phyloP scores from a whole-genome alignment of 2,113 vertebrate species.

The Lagopus leucura region DNA sequence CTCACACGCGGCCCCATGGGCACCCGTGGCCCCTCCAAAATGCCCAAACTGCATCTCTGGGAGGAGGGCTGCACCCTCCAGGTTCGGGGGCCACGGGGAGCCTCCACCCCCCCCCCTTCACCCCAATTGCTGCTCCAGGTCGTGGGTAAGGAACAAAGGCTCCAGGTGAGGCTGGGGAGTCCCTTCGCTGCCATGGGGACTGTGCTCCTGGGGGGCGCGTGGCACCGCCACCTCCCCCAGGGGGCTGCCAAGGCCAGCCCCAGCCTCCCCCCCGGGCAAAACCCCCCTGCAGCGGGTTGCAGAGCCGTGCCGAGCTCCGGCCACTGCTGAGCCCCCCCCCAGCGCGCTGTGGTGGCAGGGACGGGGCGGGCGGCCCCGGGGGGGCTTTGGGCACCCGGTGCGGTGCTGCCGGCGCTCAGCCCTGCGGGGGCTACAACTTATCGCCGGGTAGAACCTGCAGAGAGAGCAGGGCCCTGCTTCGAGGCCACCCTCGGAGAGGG shows the following conservation, averaged over 20 bases:
- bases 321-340: neutral
- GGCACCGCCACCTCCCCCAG: neutral
- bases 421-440: conserved; percentile 85
- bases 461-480: conserved; percentile 56
- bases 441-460: conserved; percentile 93
- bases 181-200: neutral
- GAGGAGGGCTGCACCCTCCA: neutral
- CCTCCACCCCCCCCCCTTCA: neutral
- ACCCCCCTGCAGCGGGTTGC: neutral
- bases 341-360: neutral
- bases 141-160: neutral
- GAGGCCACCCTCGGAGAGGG: neutral
- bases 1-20: neutral
- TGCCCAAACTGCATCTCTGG: neutral
- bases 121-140: neutral
- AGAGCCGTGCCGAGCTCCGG: neutral
- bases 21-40: neutral
- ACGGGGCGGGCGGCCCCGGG: neutral
- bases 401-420: neutral
- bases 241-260: neutral
- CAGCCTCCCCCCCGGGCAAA: neutral
- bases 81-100: neutral
- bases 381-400: neutral
- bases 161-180: neutral
- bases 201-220: rapidly evolving